Conservation (phyloP, 2,888 invertebrate genomes). For the Micropterix aruncella region DNA sequence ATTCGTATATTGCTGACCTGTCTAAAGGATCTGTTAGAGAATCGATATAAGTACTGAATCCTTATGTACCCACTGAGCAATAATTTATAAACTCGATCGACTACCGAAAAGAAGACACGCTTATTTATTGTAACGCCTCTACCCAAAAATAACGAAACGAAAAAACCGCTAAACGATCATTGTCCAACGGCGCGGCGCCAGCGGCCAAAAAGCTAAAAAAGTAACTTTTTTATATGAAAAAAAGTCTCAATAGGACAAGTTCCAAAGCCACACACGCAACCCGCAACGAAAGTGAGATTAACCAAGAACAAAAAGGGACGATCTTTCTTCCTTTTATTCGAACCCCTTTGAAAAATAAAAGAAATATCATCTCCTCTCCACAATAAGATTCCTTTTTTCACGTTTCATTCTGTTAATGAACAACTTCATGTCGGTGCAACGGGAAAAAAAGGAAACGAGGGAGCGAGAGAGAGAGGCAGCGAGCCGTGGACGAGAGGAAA, state of each 20-base stretch:
- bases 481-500: neutral
- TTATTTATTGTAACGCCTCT: no score
- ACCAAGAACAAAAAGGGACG: neutral
- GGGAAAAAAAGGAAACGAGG: neutral
- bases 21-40: no score
- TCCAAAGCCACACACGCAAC: neutral
- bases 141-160: no score
- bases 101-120: no score
- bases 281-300: neutral
- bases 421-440: neutral
- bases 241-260: neutral
- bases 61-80: no score
- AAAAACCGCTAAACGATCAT: neutral
- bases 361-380: neutral
- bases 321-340: neutral
- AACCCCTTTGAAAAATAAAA: neutral
- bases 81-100: no score
- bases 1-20: no score
- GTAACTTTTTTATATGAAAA: no score
- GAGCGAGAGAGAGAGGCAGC: neutral
- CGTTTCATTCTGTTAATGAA: neutral
- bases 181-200: neutral
- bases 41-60: no score
- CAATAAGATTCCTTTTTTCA: neutral
- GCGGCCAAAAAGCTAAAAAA: neutral